These are phyloP conservation scores for Ceryle rudis DNA, from an alignment of 2,797 vertebrate species.

Conservation along the genomic window DNA sequence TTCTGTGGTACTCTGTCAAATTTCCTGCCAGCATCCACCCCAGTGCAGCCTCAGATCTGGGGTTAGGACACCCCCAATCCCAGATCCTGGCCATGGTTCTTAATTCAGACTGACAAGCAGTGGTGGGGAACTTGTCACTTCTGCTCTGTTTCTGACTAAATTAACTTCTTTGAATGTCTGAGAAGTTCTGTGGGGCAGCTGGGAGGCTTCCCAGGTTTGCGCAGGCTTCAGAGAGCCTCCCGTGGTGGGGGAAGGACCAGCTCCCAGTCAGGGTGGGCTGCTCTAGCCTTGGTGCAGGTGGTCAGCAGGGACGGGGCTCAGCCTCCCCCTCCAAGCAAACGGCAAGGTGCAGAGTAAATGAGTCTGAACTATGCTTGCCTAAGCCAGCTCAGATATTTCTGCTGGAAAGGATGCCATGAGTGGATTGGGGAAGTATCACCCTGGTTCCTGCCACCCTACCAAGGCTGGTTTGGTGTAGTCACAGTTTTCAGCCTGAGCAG, in stretches of 20 bases:
- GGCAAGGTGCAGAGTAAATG: not conserved
- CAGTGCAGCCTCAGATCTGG: not conserved
- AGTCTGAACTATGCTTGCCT: not conserved
- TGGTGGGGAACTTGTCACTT: not conserved
- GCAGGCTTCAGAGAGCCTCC: not conserved
- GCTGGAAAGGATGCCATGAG: fast-evolving
- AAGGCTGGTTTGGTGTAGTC: not conserved
- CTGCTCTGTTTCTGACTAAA: not conserved
- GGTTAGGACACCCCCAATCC: not conserved
- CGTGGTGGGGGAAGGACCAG: not conserved
- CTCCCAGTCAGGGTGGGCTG: not conserved
- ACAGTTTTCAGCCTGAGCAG: not conserved
- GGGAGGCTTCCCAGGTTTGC: not conserved
- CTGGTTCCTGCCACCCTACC: fast-evolving
- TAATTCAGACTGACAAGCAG: not conserved
- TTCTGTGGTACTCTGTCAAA: not conserved
- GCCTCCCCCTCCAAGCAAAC: not conserved
- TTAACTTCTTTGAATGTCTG: not conserved
- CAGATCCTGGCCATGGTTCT: not conserved
- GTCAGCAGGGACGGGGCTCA: not conserved
- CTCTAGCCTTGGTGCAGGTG: not conserved
- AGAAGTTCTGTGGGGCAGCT: not conserved
- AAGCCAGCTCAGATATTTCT: not conserved
- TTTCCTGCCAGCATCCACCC: not conserved
- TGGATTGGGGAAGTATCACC: not conserved